These are phyloP conservation scores for Sylvilagus floridanus DNA, from an alignment of 2,797 vertebrate species.

Conservation along the genomic window DNA sequence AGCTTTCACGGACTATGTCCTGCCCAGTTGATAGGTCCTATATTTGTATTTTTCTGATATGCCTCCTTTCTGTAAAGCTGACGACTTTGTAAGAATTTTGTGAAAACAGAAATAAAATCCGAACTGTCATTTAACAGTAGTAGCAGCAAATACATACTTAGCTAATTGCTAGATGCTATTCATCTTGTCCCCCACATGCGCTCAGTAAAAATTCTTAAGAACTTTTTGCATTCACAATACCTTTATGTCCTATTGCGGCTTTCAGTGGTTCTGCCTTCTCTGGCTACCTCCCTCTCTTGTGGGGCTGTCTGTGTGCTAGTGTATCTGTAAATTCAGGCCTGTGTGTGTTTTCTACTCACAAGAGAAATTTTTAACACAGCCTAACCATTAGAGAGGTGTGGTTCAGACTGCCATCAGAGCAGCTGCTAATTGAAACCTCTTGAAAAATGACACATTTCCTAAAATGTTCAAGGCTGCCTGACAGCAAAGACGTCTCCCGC, in stretches of 20 bases:
- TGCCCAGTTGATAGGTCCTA: too few species aligned
- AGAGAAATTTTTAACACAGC: neutral
- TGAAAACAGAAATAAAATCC: neutral
- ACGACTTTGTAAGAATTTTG: neutral
- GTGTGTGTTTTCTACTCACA: neutral
- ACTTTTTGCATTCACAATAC: neutral
- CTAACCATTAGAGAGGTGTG: neutral
- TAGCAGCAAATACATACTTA: neutral
- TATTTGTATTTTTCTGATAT: neutral
- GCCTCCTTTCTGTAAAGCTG: neutral
- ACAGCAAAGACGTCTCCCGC: neutral
- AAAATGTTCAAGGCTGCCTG: neutral
- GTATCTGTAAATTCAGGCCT: neutral
- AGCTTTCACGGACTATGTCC: neutral
- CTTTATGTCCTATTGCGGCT: neutral
- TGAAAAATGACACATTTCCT: conserved; percentile 38
- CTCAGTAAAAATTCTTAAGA: neutral
- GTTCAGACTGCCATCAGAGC: neutral
- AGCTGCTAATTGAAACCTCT: conserved; percentile 30
- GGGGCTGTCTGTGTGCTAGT: neutral
- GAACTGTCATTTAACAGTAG: neutral
- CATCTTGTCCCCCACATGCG: neutral
- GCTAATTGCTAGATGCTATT: neutral
- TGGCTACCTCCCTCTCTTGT: neutral
- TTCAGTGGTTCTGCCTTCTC: neutral